phyloP scores from a whole-genome alignment of 2,797 vertebrate species.

The Anabas testudineus region DNA sequence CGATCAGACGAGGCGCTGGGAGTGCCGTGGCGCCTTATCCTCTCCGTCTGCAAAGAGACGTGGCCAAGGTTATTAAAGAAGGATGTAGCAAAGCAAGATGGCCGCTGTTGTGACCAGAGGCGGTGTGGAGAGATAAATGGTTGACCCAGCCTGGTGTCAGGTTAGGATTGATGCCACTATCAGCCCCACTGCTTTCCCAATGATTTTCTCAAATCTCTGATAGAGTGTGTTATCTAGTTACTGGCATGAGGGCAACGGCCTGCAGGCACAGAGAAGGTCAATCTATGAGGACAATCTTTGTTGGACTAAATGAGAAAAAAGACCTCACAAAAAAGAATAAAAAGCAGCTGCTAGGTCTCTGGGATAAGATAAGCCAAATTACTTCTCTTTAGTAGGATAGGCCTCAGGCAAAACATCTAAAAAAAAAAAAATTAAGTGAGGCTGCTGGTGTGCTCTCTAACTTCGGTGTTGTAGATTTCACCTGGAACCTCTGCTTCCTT shows the following conservation, averaged over 20 bases:
- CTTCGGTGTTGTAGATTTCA: slow-evolving; percentile 77
- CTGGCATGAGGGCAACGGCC: slow-evolving; percentile 98
- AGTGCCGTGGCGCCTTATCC: slow-evolving; percentile 73
- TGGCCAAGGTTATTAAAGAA: slow-evolving; percentile 93
- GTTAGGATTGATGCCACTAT: slow-evolving; percentile 99
- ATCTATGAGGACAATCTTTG: slow-evolving; percentile 96
- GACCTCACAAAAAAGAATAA: slow-evolving; percentile 86
- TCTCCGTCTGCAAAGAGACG: slow-evolving; percentile 86
- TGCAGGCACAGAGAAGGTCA: slow-evolving; percentile 93
- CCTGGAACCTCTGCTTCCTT: slow-evolving; percentile 77
- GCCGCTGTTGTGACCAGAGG: slow-evolving; percentile 94
- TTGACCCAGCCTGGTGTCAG: slow-evolving; percentile 96
- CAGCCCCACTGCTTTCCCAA: slow-evolving; percentile 97
- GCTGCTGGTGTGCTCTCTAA: slow-evolving; percentile 73
- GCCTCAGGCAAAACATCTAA: slow-evolving; percentile 77
- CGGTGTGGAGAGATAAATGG: slow-evolving; percentile 98
- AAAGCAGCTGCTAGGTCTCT: slow-evolving; percentile 87
- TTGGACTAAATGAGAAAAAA: slow-evolving; percentile 97
- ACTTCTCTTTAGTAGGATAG: slow-evolving; percentile 85
- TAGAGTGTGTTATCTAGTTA: slow-evolving; percentile 99
- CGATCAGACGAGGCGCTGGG: slow-evolving; percentile 48
- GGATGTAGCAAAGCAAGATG: slow-evolving; percentile 92
- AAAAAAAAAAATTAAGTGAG: slow-evolving; percentile 79
- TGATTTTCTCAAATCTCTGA: slow-evolving; percentile 99
- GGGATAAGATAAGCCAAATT: slow-evolving; percentile 88